phyloP scores from a whole-genome alignment of 2,113 vertebrate genomes.

The Chascanopsetta lugubris region DNA sequence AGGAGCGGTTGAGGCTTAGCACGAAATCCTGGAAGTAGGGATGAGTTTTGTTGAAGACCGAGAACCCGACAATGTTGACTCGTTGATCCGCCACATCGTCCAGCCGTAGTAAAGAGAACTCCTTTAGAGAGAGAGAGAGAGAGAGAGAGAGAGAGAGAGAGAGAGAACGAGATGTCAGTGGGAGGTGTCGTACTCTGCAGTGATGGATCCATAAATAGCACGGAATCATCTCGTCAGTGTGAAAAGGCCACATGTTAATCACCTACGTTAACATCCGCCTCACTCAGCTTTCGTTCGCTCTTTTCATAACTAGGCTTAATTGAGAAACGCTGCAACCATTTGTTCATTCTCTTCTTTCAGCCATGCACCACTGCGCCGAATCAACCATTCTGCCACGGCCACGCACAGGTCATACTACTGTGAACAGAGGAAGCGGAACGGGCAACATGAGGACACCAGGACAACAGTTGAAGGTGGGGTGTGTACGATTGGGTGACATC shows the following conservation, averaged over 20 bases:
- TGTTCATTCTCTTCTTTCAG: conserved; percentile 40
- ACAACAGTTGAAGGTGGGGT: no score
- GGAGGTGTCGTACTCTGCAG: conserved; percentile 13
- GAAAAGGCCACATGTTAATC: conserved; percentile 43
- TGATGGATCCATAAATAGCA: conserved; percentile 20
- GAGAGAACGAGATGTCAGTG: not conserved
- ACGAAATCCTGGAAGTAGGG: conserved; percentile 95
- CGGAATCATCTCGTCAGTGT: conserved; percentile 33
- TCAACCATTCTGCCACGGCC: conserved; percentile 18
- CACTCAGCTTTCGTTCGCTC: conserved; percentile 54
- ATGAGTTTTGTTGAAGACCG: conserved; percentile 96
- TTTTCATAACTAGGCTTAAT: conserved; percentile 50
- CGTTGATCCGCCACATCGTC: conserved; percentile 88
- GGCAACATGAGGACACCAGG: conserved; percentile 26
- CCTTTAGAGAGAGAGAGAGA: conserved; percentile 75
- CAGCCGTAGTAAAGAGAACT: conserved; percentile 92
- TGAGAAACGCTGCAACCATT: conserved; percentile 41
- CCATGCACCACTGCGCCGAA: conserved; percentile 28
- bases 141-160: conserved; percentile 35
- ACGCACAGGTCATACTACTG: conserved; percentile 8
- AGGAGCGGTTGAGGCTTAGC: conserved; percentile 95
- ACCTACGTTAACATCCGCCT: conserved; percentile 41
- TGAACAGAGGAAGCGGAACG: conserved; percentile 16
- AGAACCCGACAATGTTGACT: conserved; percentile 96
- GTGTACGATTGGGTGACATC: no score